Conservation (phyloP, 2,113 vertebrate genomes). For the Sander vitreus region DNA sequence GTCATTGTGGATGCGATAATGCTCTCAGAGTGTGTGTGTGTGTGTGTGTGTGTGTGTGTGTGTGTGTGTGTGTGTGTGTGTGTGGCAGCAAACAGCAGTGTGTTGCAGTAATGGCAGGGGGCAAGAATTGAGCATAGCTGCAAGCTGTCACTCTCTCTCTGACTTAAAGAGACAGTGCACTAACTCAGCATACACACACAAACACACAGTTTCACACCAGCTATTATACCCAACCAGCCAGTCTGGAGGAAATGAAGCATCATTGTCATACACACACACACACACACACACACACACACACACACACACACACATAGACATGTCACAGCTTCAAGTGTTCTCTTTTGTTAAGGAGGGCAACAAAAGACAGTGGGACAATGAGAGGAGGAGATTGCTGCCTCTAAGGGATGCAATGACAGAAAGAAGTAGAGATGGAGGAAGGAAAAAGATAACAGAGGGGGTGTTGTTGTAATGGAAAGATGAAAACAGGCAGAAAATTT, state of each 20-base stretch:
- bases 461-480: constrained; percentile 62
- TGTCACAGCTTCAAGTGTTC: constrained; percentile 52
- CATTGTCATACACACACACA: constrained; percentile 61
- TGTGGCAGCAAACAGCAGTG: constrained; percentile 62
- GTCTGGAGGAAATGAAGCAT: constrained; percentile 73
- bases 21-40: constrained; percentile 51
- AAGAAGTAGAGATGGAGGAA: constrained; percentile 43
- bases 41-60: constrained; percentile 52
- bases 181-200: constrained; percentile 50
- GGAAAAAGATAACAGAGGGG: constrained; percentile 39
- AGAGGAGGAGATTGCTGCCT: constrained; percentile 61
- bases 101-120: constrained; percentile 70
- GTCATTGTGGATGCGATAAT: constrained; percentile 41
- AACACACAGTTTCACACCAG: constrained; percentile 48
- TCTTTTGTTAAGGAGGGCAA: constrained; percentile 61
- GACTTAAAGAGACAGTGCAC: constrained; percentile 75
- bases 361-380: constrained; percentile 72
- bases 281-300: constrained; percentile 23
- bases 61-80: constrained; percentile 59
- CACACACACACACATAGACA: constrained; percentile 22
- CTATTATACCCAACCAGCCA: constrained; percentile 66
- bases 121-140: constrained; percentile 70
- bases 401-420: constrained; percentile 53
- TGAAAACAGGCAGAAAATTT: constrained; percentile 35
- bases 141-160: constrained; percentile 80